Base-by-base conservation (phyloP, 2,888 invertebrate genomes). In the Dicyrtomina minuta region DNA sequence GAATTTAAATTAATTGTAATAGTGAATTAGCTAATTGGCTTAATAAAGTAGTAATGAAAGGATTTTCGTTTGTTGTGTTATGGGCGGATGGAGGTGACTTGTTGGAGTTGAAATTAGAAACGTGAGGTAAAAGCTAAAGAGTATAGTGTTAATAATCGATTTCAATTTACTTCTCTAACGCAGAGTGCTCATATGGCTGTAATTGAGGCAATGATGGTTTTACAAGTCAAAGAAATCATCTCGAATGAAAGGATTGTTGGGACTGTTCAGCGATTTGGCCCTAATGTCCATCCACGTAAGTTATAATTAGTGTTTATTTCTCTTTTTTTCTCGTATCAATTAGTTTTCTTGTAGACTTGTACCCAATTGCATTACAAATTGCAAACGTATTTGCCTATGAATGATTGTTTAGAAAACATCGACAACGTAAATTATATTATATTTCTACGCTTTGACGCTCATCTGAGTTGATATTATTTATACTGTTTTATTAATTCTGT, bases 111-210 rank as follows among this genome's bases (percentile, higher is more conserved):
- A 4, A 55, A 55, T 55, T n/a, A 15, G 27, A 26, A 26, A n/a
- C 10, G 59, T 60, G 12, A 43, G 33, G 27, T 4, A 43, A n/a
- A n/a, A n/a, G 24, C 1, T 33, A 41, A 58, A 43, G 1, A 41
- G 41, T 61, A 10, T 6, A 10, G 6, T 8, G 17, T 17, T 41
- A 20, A 22, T 59, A 20, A 22, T 59, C 33, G 59, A 13, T 39
- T 39, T 46, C 20, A 39, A n/a, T 41, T 53, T 62, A 4, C 10
- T 51, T 17, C n/a, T 27, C 13, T 51, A 22, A 17, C 17, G 24
- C 84, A 96, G 96, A 90, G 89, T 83, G 93, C 94, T 80, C 96
- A 97, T 84, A 90, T 96, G 90, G 89, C 92, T 82, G 92, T 97
- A 84, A 92, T 96, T 84, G 96, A 96, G 85, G 92, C 93, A 79